These are phyloP conservation scores for Geophilus truncorum DNA, from an alignment of 2,888 invertebrate species.

Conservation along the genomic window DNA sequence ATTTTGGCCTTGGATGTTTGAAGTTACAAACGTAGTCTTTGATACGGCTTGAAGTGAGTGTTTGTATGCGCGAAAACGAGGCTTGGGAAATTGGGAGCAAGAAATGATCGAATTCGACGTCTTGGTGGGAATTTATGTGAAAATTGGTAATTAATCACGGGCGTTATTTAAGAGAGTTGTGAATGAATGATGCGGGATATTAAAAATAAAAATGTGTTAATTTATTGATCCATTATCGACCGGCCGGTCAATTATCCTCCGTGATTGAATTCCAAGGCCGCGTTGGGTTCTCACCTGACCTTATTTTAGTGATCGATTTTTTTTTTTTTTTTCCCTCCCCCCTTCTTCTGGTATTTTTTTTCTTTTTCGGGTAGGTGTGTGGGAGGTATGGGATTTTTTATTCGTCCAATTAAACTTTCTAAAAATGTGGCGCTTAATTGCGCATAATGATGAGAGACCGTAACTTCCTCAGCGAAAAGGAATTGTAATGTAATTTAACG, in stretches of 20 bases:
- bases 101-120: too few species aligned
- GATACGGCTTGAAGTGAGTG: neutral
- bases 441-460: neutral
- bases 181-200: neutral
- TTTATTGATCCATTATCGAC: neutral
- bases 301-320: neutral
- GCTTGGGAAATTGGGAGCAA: too few species aligned
- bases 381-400: neutral
- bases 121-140: neutral
- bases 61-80: neutral
- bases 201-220: neutral
- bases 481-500: neutral
- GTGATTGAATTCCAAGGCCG: neutral
- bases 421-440: neutral
- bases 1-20: neutral
- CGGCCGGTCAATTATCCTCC: neutral
- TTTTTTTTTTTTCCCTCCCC: neutral
- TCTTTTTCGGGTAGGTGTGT: neutral
- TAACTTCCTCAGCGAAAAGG: neutral
- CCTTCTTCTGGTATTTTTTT: neutral
- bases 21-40: neutral
- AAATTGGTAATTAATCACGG: too few species aligned
- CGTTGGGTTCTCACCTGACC: neutral
- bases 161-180: too few species aligned
- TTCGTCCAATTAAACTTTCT: slow-evolving; percentile 4